Base-by-base conservation (phyloP, 2,113 vertebrate species). In the Ivindomyrus marchei region DNA sequence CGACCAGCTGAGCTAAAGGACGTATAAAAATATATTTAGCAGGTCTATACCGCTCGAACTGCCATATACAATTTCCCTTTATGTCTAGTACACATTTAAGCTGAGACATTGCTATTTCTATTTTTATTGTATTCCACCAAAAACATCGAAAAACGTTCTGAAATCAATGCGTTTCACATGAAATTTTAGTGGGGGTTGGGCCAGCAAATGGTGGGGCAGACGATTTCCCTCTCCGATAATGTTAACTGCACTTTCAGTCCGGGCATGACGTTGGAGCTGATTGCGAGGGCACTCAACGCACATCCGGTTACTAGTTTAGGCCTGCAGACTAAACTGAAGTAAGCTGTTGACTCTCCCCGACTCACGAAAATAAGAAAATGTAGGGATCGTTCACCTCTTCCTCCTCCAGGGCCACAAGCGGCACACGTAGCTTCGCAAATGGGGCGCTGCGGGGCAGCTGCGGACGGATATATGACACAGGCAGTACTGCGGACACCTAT, bases 401-500 rank as follows among this genome's bases (percentile, higher is more conserved):
- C 45, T 77, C 88, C 87, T 88, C 19, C 53, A n/a, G 53, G 31
- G 39, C 56, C 42, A 58, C 88, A 47, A 15, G 24, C 88, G 45
- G 45, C 24, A n/a, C 62, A 83, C 47, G 31, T 83, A 83, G 70
- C 46, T 49, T 5, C 31, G 46, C 31, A 66, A 88, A 42, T 24
- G 70, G 49, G 70, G 8, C 77, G 31, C 49, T 31, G 85, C 24
- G 10, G 31, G 27, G 53, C 53, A 66, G 58, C 58, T 62, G 36
- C n/a, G 62, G n/a, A 36, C 45, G 66, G 58, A 58, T 42, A 86
- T 89, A 77, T 90, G 74, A 90, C 88, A 89, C 92, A 92, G 92
- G 92, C 91, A 92, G 58, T 90, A 27, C 50, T 89, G 50, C 24
- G 85, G 91, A 88, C 92, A 93, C 87, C 88, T 91, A 90, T 91